A percentile compares a stretch with the other conserved stretches of the same genome.
Conservation (phyloP, 2,113 vertebrate genomes). For the Sinocyclocheilus maitianheensis region DNA sequence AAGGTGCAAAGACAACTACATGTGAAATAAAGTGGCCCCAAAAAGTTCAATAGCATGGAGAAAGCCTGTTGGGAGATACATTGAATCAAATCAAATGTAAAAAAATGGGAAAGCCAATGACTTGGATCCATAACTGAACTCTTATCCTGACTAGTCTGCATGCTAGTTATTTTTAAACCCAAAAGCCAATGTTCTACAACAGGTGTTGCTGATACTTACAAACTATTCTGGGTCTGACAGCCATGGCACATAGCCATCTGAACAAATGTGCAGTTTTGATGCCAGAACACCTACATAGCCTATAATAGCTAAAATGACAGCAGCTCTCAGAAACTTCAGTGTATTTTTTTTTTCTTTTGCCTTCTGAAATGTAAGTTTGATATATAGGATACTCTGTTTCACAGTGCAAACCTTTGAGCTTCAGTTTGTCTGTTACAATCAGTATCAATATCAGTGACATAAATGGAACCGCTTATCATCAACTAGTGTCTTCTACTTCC, state of each 20-base stretch:
- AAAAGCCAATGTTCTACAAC: neutral
- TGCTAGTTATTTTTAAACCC: neutral
- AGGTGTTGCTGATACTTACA: neutral
- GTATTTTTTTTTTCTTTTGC: too few species aligned
- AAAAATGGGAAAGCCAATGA: neutral
- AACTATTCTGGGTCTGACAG: slow-evolving; percentile 4
- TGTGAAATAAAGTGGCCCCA: neutral
- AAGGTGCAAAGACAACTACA: neutral
- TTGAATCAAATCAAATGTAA: neutral
- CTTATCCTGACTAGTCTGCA: neutral
- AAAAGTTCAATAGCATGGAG: neutral
- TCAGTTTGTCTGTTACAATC: neutral
- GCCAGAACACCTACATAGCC: neutral
- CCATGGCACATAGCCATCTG: slow-evolving; percentile 11
- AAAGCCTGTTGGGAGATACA: neutral
- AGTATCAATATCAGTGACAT: neutral
- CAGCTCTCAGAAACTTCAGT: neutral
- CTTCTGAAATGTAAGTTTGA: neutral
- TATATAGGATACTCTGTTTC: neutral
- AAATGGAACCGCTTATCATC: neutral
- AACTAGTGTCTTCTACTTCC: neutral
- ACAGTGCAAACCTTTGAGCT: neutral
- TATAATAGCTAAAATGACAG: neutral
- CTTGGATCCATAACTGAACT: neutral
- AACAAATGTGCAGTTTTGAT: slow-evolving; percentile 20